These are phyloP conservation scores for Amniataba percoides DNA, from an alignment of 2,797 vertebrate genomes.

Conservation along the genomic window DNA sequence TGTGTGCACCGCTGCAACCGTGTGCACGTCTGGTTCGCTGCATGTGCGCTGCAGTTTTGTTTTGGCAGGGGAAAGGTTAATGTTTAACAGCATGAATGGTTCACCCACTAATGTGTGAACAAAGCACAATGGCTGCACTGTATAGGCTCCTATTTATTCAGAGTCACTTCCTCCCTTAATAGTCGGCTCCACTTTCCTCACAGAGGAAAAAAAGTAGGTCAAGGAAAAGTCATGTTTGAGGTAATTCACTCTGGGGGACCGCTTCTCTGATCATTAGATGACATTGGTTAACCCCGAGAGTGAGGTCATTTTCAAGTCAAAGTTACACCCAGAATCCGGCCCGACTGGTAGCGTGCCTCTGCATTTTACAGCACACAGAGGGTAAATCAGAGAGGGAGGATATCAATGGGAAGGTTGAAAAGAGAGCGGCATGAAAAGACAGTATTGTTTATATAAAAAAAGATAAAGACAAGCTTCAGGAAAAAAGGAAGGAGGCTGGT, in stretches of 20 bases:
- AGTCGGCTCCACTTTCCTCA: constrained; percentile 81
- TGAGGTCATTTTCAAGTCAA: constrained; percentile 83
- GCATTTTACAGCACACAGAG: constrained; percentile 41
- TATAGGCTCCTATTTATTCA: constrained; percentile 86
- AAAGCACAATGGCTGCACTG: constrained; percentile 87
- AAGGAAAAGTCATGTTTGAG: constrained; percentile 88
- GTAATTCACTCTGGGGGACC: constrained; percentile 83
- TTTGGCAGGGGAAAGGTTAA: constrained; percentile 81
- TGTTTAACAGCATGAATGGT: constrained; percentile 83
- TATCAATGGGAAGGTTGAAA: constrained; percentile 36
- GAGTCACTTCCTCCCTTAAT: constrained; percentile 87
- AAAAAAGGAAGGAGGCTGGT: constrained; percentile 25
- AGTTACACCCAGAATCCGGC: constrained; percentile 66
- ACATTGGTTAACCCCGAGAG: constrained; percentile 84
- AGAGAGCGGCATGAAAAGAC: constrained; percentile 46
- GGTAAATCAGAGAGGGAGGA: constrained; percentile 44
- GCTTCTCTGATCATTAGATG: constrained; percentile 83
- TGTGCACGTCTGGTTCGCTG: constrained; percentile 22
- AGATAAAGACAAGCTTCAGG: constrained; percentile 15
- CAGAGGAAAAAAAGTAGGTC: constrained; percentile 81
- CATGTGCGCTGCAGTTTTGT: constrained; percentile 43
- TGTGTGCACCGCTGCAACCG: constrained; percentile 29
- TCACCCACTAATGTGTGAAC: constrained; percentile 82
- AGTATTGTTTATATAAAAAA: constrained; percentile 30
- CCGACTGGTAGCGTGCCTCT: constrained; percentile 40